phyloP scores from a whole-genome alignment of 2,888 invertebrate genomes.

The Tanytarsus gracilentus region DNA sequence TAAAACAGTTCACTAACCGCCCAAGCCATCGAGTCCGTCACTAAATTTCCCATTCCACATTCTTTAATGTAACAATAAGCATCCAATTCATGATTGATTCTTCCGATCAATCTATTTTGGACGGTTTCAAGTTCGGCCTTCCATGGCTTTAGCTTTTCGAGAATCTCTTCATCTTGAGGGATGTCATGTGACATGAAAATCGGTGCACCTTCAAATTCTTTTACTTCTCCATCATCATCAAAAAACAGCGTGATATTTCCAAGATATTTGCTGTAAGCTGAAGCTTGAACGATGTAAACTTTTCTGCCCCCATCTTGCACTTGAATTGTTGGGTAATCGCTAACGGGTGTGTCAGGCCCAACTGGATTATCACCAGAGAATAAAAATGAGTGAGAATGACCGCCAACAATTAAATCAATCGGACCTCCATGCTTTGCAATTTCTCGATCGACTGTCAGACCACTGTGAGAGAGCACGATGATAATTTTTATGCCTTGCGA shows the following conservation, averaged over 20 bases:
- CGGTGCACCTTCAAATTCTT: conserved; percentile 60
- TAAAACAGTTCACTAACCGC: conserved; percentile 41
- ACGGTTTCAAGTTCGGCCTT: conserved; percentile 48
- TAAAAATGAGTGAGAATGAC: conserved; percentile 72
- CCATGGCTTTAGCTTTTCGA: conserved; percentile 52
- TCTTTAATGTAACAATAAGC: conserved; percentile 51
- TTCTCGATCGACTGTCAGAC: conserved; percentile 56
- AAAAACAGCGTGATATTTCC: conserved; percentile 67
- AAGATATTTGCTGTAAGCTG: conserved; percentile 64
- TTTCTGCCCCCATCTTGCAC: conserved; percentile 44
- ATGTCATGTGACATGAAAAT: conserved; percentile 55
- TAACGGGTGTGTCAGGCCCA: conserved; percentile 49
- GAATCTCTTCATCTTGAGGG: conserved; percentile 50
- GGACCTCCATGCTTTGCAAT: conserved; percentile 57
- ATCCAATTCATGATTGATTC: conserved; percentile 49
- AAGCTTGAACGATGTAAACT: conserved; percentile 59
- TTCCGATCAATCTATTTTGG: conserved; percentile 51
- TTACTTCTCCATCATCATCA: conserved; percentile 56
- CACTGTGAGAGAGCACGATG: conserved; percentile 73
- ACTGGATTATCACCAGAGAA: conserved; percentile 52
- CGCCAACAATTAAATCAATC: conserved; percentile 77
- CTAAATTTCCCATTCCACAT: conserved; percentile 65
- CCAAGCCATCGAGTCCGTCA: conserved; percentile 62
- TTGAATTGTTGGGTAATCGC: conserved; percentile 63
- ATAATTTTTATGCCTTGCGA: conserved; percentile 63